Percentiles rank a stretch among this genome's conserved stretches.
Evolutionary conservation across 2,797 vertebrate species (phyloP).

Genomic region (Craterocephalus amniculus): DNA sequence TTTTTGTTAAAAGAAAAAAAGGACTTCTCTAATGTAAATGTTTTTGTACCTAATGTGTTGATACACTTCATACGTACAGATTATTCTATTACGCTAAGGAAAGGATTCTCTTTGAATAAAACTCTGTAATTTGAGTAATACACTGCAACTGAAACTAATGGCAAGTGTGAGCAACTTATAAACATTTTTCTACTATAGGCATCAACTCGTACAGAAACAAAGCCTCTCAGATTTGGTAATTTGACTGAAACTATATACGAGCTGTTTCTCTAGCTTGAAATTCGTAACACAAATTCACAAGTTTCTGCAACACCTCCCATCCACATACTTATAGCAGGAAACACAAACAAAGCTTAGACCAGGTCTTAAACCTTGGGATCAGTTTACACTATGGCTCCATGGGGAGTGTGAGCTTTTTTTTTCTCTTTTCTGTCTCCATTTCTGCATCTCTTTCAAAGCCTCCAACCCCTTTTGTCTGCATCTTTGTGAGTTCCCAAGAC

Average conservation of each 20-base stretch:
- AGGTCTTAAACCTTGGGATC: constrained; percentile 76
- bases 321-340: constrained; percentile 72
- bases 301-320: constrained; percentile 45
- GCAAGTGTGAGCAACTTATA: constrained; percentile 17
- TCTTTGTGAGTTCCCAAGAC: constrained; percentile 80
- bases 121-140: constrained; percentile 6
- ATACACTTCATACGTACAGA: constrained; percentile 29
- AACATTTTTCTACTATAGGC: constrained; percentile 3
- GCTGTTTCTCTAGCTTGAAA: not conserved
- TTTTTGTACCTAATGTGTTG: constrained; percentile 49
- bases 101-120: constrained; percentile 39
- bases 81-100: constrained; percentile 12
- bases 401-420: constrained; percentile 71
- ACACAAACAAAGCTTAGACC: constrained; percentile 77
- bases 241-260: not conserved
- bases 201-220: not conserved
- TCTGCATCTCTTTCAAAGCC: constrained; percentile 71
- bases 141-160: constrained; percentile 34
- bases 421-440: constrained; percentile 64
- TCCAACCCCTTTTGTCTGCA: constrained; percentile 76
- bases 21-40: constrained; percentile 18
- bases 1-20: constrained; percentile 52
- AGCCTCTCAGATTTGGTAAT: not conserved
- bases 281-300: not conserved
- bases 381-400: constrained; percentile 75